Evolutionary conservation across 2,888 invertebrate species (phyloP), one percentile per base, ranked within the genome.

Genomic region (Antitype chi): DNA sequence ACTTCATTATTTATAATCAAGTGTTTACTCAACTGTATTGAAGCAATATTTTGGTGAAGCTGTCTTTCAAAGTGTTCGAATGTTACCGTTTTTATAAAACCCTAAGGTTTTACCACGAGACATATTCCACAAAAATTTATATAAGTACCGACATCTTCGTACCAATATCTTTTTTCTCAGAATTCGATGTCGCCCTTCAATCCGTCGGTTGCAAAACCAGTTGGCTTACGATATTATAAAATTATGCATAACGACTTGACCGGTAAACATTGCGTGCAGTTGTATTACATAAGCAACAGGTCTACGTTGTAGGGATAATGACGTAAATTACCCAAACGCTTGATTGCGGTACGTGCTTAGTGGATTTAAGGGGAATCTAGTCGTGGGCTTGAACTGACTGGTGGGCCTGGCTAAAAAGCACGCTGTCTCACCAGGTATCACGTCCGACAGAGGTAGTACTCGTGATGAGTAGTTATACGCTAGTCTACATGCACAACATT

Each of bases 251-350:
- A 80, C 28, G 20, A 64, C n/a, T 32, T 47, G 23, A 38, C n/a
- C n/a, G 8, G 52, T 70, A 63, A 66, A 38, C 47, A 49, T 72
- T 70, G 84, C 74, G 69, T 84, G 78, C 71, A 74, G 59, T 74
- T 62, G 28, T 47, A 60, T 84, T 84, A 78, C 78, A 66, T 84
- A 84, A 83, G 23, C 15, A 66, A 49, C 69, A 53, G 17, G 77
- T 62, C 66, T n/a, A 25, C 38, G 66, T 77, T 66, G 63, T 49
- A 64, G 70, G 32, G 55, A 74, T 59, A 67, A 60, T 70, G 38
- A 72, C 52, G 25, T 17, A 52, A 72, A 59, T 63, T 52, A 70
- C 69, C 60, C 2, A 69, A 77, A 80, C 70, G 23, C 43, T 55
- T 60, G 49, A 71, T 71, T 62, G 28, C 70, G 76, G 57, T 72